Evolutionary conservation across 2,888 invertebrate genomes (phyloP).

Genomic region (Drosophila seclusa): DNA sequence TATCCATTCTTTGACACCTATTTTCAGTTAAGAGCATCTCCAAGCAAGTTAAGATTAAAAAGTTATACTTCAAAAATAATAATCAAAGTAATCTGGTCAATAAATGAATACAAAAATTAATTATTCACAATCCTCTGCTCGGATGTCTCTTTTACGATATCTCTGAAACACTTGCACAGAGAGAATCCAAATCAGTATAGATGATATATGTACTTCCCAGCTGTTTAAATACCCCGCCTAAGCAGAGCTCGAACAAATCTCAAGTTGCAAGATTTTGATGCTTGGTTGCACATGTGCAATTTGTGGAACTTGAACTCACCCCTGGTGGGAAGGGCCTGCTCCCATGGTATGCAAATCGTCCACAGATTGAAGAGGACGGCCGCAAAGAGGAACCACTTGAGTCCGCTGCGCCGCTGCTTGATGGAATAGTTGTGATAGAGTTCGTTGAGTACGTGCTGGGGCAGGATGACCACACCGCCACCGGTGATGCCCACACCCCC

Average conservation of each 20-base stretch:
- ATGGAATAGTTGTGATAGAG: slow-evolving; percentile 90
- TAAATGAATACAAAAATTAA: neutral
- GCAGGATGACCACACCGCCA: slow-evolving; percentile 81
- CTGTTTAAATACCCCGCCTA: neutral
- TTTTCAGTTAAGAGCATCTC: too few species aligned
- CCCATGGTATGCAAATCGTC: slow-evolving; percentile 87
- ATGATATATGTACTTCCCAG: neutral
- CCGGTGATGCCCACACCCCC: slow-evolving; percentile 67
- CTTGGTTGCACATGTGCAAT: neutral
- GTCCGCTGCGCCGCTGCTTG: slow-evolving; percentile 89
- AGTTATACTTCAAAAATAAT: too few species aligned
- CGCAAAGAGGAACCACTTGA: slow-evolving; percentile 89
- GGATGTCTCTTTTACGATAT: neutral
- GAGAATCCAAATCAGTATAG: neutral
- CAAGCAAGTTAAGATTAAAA: too few species aligned
- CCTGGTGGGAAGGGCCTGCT: slow-evolving; percentile 84
- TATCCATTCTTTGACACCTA: neutral
- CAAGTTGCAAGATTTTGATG: neutral
- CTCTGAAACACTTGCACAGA: neutral
- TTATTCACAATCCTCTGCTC: neutral
- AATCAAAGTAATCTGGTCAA: too few species aligned
- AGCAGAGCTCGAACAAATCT: neutral
- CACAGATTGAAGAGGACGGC: slow-evolving; percentile 89
- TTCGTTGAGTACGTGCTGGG: slow-evolving; percentile 88
- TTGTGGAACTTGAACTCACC: slow-evolving; percentile 70